Evolutionary conservation across 2,113 vertebrate species (phyloP).

Genomic region (Pagrus major): DNA sequence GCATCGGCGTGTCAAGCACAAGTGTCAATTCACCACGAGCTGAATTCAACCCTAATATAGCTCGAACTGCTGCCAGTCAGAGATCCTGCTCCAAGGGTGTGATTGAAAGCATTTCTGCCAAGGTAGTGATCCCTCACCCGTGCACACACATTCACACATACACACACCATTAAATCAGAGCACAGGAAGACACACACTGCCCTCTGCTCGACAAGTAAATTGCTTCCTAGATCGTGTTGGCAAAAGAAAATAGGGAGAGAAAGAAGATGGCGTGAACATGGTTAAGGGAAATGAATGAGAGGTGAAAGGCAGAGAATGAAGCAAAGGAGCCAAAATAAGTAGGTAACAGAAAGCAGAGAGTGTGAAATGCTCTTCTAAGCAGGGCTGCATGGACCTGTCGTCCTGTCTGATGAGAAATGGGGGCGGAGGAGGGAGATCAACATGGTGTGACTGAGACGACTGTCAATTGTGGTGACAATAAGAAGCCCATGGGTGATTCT

Average conservation of each 20-base stretch:
- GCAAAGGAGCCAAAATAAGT: constrained; percentile 43
- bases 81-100: constrained; percentile 19
- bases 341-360: constrained; percentile 59
- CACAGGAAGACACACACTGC: constrained; percentile 37
- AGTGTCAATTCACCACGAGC: constrained; percentile 28
- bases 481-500: constrained; percentile 1
- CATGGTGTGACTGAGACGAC: constrained; percentile 27
- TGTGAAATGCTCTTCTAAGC: constrained; percentile 63
- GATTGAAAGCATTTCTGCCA: constrained; percentile 64
- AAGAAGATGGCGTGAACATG: constrained; percentile 41
- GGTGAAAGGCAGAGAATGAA: constrained; percentile 58
- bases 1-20: constrained; percentile 30
- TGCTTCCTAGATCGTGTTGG: constrained; percentile 68
- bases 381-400: constrained; percentile 33
- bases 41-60: constrained; percentile 45
- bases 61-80: constrained; percentile 56
- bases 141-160: neutral
- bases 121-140: constrained; percentile 30
- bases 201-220: constrained; percentile 78
- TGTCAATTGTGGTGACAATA: constrained; percentile 13
- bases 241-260: constrained; percentile 45
- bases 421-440: constrained; percentile 55
- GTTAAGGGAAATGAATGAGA: constrained; percentile 68
- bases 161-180: constrained; percentile 49
- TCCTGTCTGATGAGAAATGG: constrained; percentile 72